phyloP scores from a whole-genome alignment of 2,888 invertebrate genomes.

The Exocentrus adspersus region DNA sequence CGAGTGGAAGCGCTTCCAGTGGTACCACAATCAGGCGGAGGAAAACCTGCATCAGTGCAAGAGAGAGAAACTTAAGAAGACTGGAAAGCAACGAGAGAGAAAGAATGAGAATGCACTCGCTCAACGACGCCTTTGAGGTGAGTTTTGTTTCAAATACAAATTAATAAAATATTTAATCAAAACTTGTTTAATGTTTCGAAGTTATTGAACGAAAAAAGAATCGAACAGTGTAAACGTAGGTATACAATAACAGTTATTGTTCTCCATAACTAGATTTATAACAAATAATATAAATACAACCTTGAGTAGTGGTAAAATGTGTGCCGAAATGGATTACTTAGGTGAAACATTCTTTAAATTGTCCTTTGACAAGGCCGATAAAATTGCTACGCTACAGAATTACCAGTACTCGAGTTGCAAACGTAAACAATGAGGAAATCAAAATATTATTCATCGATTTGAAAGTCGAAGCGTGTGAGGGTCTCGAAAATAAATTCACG shows the following conservation, averaged over 20 bases:
- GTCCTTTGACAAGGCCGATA: not conserved
- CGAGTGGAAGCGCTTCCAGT: slow-evolving; percentile 62
- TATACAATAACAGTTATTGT: not conserved
- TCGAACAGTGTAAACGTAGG: not conserved
- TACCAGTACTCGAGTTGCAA: not conserved
- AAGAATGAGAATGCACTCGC: slow-evolving; percentile 81
- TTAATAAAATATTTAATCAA: too few species aligned
- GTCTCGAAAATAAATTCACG: not conserved
- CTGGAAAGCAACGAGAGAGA: slow-evolving; percentile 83
- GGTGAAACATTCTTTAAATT: not conserved
- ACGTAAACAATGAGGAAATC: not conserved
- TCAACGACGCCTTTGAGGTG: slow-evolving; percentile 83
- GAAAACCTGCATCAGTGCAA: slow-evolving; percentile 71
- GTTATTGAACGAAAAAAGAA: too few species aligned
- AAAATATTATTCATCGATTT: too few species aligned
- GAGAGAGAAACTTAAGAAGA: slow-evolving; percentile 77
- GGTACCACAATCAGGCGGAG: slow-evolving; percentile 64
- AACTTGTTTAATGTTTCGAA: too few species aligned
- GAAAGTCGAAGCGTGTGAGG: too few species aligned
- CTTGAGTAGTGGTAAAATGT: slow-evolving; percentile 8
- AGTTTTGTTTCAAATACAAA: slow-evolving; percentile 2
- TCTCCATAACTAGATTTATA: slow-evolving; percentile 10
- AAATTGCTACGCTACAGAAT: not conserved
- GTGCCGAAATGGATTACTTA: not conserved
- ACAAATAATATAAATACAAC: slow-evolving; percentile 13